These are phyloP conservation scores for Syrrhaptes paradoxus DNA, from an alignment of 2,113 vertebrate genomes.

Conservation along the genomic window DNA sequence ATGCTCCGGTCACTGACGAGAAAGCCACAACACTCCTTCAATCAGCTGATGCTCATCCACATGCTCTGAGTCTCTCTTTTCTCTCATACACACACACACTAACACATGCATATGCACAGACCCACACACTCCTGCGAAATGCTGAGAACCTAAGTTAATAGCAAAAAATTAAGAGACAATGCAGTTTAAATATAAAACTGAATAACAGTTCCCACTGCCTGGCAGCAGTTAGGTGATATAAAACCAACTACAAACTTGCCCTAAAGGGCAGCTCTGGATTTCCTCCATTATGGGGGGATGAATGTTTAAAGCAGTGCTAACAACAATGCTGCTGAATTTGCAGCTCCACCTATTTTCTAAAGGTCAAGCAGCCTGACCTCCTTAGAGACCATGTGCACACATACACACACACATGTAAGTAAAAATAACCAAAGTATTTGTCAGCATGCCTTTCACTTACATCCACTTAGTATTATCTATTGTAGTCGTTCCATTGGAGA, in stretches of 20 bases:
- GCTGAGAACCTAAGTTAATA: neutral
- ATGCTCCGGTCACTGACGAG: accelerated
- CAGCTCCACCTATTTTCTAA: neutral
- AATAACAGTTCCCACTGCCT: neutral
- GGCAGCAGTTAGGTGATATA: neutral
- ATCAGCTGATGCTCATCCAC: neutral
- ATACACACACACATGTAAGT: neutral
- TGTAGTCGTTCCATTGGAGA: conserved; percentile 11
- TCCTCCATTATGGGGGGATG: neutral
- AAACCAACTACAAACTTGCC: neutral
- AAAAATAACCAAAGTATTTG: conserved; percentile 7
- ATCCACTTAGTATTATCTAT: conserved; percentile 48
- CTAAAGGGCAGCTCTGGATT: neutral
- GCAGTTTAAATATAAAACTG: neutral
- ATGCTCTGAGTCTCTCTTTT: neutral
- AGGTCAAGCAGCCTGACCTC: neutral
- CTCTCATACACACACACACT: neutral
- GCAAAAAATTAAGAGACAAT: neutral
- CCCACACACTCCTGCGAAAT: neutral
- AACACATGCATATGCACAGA: no score
- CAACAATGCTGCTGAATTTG: neutral
- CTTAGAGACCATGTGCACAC: neutral
- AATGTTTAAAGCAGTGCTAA: neutral
- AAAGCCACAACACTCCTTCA: neutral
- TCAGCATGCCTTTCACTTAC: neutral